These are phyloP conservation scores for Aphidius colemani DNA, from an alignment of 2,888 invertebrate genomes.

Conservation along the genomic window DNA sequence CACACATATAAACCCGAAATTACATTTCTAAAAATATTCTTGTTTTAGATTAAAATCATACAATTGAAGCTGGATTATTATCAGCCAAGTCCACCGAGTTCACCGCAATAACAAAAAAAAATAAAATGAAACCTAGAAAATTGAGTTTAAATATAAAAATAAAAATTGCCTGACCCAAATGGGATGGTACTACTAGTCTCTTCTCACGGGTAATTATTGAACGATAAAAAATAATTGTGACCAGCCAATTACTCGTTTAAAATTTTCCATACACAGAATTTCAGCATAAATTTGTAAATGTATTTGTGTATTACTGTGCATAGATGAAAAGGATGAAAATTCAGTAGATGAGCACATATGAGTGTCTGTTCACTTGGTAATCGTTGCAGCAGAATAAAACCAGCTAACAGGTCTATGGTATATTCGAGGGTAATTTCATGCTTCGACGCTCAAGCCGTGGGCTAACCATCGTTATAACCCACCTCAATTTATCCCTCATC, in stretches of 20 bases:
- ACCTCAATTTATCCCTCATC: background rate
- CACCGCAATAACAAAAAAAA: background rate
- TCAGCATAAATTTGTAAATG: background rate
- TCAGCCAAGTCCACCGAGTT: background rate
- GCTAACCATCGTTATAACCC: slow-evolving; percentile 47
- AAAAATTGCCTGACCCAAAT: slow-evolving; percentile 16
- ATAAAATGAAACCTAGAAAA: background rate
- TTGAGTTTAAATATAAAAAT: background rate
- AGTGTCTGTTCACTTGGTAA: slow-evolving; percentile 20
- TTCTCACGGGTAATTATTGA: slow-evolving; percentile 18
- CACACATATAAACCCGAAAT: too few relatives aligned
- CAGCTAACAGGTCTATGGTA: slow-evolving; percentile 37
- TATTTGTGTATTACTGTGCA: slow-evolving; percentile 2
- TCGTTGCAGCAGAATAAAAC: slow-evolving; percentile 28
- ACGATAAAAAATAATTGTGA: slow-evolving; percentile 25
- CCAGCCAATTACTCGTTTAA: slow-evolving; percentile 19
- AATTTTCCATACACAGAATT: background rate
- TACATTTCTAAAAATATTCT: too few relatives aligned
- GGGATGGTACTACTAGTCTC: slow-evolving; percentile 7
- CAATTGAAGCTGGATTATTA: background rate
- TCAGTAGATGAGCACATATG: slow-evolving; percentile 12
- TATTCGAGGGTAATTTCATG: slow-evolving; percentile 56
- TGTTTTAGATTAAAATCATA: too few relatives aligned
- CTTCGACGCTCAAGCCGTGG: slow-evolving; percentile 49
- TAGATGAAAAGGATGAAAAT: background rate